Base-by-base conservation (phyloP, 2,888 invertebrate species). In the Drosophila tripunctata region DNA sequence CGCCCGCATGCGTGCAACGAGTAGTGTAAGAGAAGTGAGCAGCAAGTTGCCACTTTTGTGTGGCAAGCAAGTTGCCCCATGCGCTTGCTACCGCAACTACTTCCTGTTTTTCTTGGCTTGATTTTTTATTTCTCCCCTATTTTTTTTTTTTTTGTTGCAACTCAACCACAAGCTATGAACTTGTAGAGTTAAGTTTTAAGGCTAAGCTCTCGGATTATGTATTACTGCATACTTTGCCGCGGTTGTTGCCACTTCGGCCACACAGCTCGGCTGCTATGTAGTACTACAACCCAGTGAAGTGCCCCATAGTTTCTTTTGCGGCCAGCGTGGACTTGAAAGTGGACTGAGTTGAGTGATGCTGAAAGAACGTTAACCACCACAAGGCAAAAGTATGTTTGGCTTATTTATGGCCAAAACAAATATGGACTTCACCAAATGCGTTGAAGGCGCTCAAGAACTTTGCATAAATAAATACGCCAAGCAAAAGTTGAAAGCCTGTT, bases 181-280 rank as follows among this genome's bases (percentile, higher is more conserved):
- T 82, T 70, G 74, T 78, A 71, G 61, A 86, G 88, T 74, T 68
- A 86, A 88, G 88, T 83, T 86, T 83, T 83, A 82, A 86, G 82
- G 80, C 88, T 83, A 74, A 83, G 83, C 83, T 67, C 58, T 10
- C 45, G 78, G 88, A 83, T 83, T 83, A 83, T 76, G 83, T 83
- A 74, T 86, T 83, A 64, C 72, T 40, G 41, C 76, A 75, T 75
- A 88, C 88, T 83, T 83, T 87, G 83, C 63, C 44, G 67, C 68
- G 88, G 75, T 68, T 82, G 47, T 31, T 69, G 61, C 55, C 55
- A 36, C 55, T 40, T 19, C 61, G 33, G 21, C 24, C 38, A 19
- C 27, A n/a, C 31, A 7, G 8, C 10, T n/a, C n/a, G n/a, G n/a
- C n/a, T n/a, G n/a, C n/a, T n/a, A n/a, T n/a, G n/a, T n/a, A n/a